Base-by-base conservation (phyloP, 2,888 invertebrate genomes). In the Rotaria magnacalcarata region DNA sequence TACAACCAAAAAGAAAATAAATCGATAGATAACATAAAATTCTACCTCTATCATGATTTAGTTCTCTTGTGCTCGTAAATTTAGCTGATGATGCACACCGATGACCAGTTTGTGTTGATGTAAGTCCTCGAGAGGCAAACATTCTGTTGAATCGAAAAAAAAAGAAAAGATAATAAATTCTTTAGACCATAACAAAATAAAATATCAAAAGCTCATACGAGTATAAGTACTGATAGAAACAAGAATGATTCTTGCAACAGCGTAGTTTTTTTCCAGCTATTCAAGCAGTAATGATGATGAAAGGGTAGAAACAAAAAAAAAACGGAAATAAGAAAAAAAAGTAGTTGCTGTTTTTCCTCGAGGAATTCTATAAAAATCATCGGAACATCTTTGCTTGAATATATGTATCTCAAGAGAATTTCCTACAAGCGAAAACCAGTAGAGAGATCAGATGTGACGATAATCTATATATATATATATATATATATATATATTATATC, bases 51-150 rank as follows among this genome's bases (percentile, higher is more conserved):
- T 34, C 80, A 47, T 47, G 24, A 47, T 24, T n/a, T 47, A n/a
- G 1, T 47, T 34, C 47, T 47, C 47, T 41, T 43, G 43, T 43
- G n/a, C 41, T 80, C 24, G 47, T 80, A 14, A 80, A 80, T n/a
- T 80, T 80, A 19, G 80, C 80, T 43, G 80, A 47, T 24, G 80
- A 80, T 80, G 80, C n/a, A 80, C 80, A 80, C 3, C 80, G 47
- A 24, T 47, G 80, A 80, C 80, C 43, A 24, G 80, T 5, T 41
- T 47, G 80, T 21, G 43, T 47, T 7, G 80, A 6, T 80, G 80
- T n/a, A 2, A 80, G 2, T 80, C n/a, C 80, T n/a, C 80, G 80
- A 80, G 80, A 80, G 10, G 21, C 80, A 80, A 80, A 80, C 80
- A 80, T 80, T 47, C 11, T 47, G n/a, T 24, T 67, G 2, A 11